Percentiles rank a stretch among this genome's conserved stretches.
Evolutionary conservation across 2,113 vertebrate species (phyloP).

Genomic region (Chaetodon trifascialis): DNA sequence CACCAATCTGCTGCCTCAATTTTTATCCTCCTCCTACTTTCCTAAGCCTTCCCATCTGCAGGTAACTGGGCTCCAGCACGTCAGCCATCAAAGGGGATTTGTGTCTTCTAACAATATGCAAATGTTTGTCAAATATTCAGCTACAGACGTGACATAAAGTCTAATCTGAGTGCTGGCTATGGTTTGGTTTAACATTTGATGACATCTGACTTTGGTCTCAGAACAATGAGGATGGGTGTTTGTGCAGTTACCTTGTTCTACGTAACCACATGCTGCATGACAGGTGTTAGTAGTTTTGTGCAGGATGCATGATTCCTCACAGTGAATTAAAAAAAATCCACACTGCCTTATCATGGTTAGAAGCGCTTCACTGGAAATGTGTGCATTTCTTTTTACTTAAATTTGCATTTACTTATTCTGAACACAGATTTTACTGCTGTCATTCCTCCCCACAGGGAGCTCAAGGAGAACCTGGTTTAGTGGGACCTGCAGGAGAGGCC

Average conservation of each 20-base stretch:
- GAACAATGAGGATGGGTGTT: constrained; percentile 6
- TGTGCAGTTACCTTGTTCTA: not conserved
- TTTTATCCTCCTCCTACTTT: constrained; percentile 59
- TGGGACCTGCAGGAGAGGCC: constrained; percentile 83
- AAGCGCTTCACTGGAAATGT: not conserved
- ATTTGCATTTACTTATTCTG: not conserved
- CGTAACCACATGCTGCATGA: constrained; percentile 4
- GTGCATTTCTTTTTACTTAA: not conserved
- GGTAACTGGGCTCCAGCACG: constrained; percentile 62
- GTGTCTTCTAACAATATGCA: constrained; percentile 57
- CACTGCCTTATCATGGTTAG: not conserved
- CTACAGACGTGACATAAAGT: constrained; percentile 9
- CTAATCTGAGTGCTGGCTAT: constrained; percentile 46
- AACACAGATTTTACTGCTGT: not conserved
- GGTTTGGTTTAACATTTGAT: constrained; percentile 44
- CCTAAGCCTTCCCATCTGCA: constrained; percentile 59
- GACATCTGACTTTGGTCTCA: constrained; percentile 12
- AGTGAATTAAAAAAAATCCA: not conserved
- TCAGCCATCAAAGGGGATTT: constrained; percentile 53
- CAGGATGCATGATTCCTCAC: not conserved
- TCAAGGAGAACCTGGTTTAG: constrained; percentile 83
- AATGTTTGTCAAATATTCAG: constrained; percentile 55
- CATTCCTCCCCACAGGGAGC: constrained; percentile 82
- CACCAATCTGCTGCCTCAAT: constrained; percentile 74
- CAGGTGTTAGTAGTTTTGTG: not conserved